A percentile compares a stretch with the other conserved stretches of the same genome.
These are phyloP conservation scores for Zaprionus kolodkinae DNA, from an alignment of 1,140 invertebrate species.

Conservation along the genomic window DNA sequence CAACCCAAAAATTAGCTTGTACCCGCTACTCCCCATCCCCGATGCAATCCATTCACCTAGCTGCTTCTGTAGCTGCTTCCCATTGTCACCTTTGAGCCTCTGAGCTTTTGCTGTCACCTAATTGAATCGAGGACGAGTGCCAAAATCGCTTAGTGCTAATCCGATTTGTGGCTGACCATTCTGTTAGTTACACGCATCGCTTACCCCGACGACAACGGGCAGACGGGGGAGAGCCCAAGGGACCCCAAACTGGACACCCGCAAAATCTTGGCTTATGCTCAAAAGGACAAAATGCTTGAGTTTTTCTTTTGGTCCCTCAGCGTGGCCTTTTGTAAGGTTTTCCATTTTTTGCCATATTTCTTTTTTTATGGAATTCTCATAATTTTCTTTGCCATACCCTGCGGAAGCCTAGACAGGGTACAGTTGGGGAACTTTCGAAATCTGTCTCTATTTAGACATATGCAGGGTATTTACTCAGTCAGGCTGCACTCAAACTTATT, in stretches of 20 bases:
- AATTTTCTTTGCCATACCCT: slow-evolving; percentile 32
- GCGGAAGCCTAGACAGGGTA: slow-evolving; percentile 3
- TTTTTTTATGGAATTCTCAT: slow-evolving; percentile 56
- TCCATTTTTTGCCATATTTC: slow-evolving; percentile 50
- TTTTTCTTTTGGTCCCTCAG: slow-evolving; percentile 43
- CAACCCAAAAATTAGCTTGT: slow-evolving; percentile 2
- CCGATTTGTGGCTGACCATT: slow-evolving; percentile 76
- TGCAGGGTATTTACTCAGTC: slow-evolving; percentile 13
- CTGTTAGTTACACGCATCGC: slow-evolving; percentile 58
- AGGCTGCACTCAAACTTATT: neutral
- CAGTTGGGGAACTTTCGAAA: neutral
- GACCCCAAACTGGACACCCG: slow-evolving; percentile 62
- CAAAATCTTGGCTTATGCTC: slow-evolving; percentile 68
- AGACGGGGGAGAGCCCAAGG: neutral
- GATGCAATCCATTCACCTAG: neutral
- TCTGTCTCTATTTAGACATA: neutral
- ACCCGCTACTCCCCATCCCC: neutral
- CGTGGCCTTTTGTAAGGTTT: slow-evolving; percentile 60
- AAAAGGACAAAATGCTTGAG: slow-evolving; percentile 63
- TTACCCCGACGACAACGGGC: neutral
- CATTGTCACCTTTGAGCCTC: slow-evolving; percentile 41
- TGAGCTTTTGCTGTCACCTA: slow-evolving; percentile 55
- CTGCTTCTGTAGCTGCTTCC: slow-evolving; percentile 13
- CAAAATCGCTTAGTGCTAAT: slow-evolving; percentile 74
- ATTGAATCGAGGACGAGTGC: slow-evolving; percentile 79